These are phyloP conservation scores for Desmodus rotundus DNA, from an alignment of 2,113 vertebrate species.

Conservation along the genomic window DNA sequence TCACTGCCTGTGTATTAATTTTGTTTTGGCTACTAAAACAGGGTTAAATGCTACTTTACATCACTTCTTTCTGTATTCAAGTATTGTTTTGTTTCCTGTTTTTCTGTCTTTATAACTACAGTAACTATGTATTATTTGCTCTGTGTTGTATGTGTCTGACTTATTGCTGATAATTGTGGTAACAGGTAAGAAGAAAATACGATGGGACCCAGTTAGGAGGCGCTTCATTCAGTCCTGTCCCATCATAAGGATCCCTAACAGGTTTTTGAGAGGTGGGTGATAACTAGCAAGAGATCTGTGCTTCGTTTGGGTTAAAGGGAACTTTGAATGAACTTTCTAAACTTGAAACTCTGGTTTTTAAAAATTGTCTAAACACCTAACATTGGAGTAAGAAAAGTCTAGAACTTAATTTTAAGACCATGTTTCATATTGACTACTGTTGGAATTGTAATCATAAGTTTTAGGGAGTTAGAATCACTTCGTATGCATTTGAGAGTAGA, in stretches of 20 bases:
- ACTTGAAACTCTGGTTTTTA: slow-evolving; percentile 47
- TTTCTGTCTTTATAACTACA: slow-evolving; percentile 72
- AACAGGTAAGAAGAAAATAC: slow-evolving; percentile 85
- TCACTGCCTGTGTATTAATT: slow-evolving; percentile 61
- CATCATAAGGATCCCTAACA: slow-evolving; percentile 86
- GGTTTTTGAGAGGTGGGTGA: slow-evolving; percentile 88
- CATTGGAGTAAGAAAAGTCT: slow-evolving; percentile 41
- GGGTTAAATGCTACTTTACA: slow-evolving; percentile 61
- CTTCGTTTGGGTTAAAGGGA: slow-evolving; percentile 61
- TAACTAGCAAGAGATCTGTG: slow-evolving; percentile 70
- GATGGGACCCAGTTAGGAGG: slow-evolving; percentile 85
- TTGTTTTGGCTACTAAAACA: slow-evolving; percentile 63
- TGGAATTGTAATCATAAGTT: slow-evolving; percentile 30
- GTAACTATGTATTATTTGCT: slow-evolving; percentile 73
- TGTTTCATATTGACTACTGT: slow-evolving; percentile 37
- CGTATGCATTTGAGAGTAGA: slow-evolving; percentile 8
- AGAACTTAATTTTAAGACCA: slow-evolving; percentile 49
- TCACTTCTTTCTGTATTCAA: slow-evolving; percentile 71
- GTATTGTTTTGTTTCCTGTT: slow-evolving; percentile 76
- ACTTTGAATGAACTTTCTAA: slow-evolving; percentile 64
- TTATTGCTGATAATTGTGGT: slow-evolving; percentile 84
- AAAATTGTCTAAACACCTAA: slow-evolving; percentile 48
- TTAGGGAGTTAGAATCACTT: slow-evolving; percentile 37
- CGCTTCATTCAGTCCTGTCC: slow-evolving; percentile 86
- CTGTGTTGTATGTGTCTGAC: slow-evolving; percentile 78